Evolutionary conservation across 1,140 invertebrate genomes (phyloP).

Genomic region (Diachasmimorpha longicaudata): DNA sequence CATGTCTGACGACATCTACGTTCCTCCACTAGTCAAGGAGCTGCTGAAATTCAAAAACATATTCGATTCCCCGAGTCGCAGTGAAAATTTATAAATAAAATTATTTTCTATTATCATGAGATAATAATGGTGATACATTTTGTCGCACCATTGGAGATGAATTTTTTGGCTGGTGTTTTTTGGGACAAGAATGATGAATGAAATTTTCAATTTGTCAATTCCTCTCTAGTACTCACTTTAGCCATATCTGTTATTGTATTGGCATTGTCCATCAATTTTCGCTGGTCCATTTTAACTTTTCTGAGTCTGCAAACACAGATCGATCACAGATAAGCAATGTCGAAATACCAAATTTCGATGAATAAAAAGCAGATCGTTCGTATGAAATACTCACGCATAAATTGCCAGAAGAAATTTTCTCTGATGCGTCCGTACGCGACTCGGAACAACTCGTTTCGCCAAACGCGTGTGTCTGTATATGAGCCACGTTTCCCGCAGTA

Average conservation of each 20-base stretch:
- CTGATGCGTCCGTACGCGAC: slow-evolving; percentile 96
- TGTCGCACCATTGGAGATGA: no score
- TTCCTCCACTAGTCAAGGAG: no score
- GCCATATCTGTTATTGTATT: slow-evolving; percentile 99
- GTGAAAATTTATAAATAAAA: no score
- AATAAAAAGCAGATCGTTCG: not conserved
- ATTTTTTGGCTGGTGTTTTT: not conserved
- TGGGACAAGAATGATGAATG: no score
- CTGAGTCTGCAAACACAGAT: slow-evolving; percentile 77
- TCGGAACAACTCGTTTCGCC: slow-evolving; percentile 95
- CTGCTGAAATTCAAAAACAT: no score
- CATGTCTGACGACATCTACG: no score
- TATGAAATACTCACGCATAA: slow-evolving; percentile 86
- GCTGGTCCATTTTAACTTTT: slow-evolving; percentile 99
- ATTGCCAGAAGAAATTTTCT: slow-evolving; percentile 99
- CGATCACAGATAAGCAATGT: slow-evolving; percentile 18
- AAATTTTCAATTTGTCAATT: not conserved
- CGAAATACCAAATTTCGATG: slow-evolving; percentile 6
- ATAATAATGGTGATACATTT: no score
- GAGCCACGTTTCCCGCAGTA: slow-evolving; percentile 98
- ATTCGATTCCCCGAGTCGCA: no score
- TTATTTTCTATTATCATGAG: no score
- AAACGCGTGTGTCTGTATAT: slow-evolving; percentile 99
- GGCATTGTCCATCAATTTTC: slow-evolving; percentile 98
- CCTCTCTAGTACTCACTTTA: slow-evolving; percentile 77